Conservation (phyloP, 2,888 invertebrate genomes). For the Drosophila nigricruria region DNA sequence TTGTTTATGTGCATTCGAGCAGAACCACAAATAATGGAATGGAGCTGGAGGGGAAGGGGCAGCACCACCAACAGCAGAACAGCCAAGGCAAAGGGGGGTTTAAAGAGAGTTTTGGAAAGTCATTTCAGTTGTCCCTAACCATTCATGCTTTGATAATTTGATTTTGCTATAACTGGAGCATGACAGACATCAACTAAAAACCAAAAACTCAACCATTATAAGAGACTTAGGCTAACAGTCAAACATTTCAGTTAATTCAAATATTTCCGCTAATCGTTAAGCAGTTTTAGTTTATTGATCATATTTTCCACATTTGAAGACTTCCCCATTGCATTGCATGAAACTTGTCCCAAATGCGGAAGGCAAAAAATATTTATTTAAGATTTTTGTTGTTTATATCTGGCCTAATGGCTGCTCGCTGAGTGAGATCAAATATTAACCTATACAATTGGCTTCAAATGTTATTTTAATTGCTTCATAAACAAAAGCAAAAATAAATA, state of each 20-base stretch:
- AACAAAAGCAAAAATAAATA: constrained; percentile 23
- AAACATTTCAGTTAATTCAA: constrained; percentile 20
- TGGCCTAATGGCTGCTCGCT: constrained; percentile 16
- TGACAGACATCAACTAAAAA: constrained; percentile 38
- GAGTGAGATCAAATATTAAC: constrained; percentile 24
- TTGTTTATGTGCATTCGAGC: constrained; percentile 46
- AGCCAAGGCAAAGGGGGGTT: constrained; percentile 5
- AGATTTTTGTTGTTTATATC: not conserved
- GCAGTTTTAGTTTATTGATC: constrained; percentile 13
- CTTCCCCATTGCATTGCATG: constrained; percentile 3
- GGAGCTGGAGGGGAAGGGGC: not conserved
- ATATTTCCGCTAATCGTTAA: constrained; percentile 34
- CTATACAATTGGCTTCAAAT: constrained; percentile 30
- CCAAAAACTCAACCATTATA: not conserved
- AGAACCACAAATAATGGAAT: constrained; percentile 38
- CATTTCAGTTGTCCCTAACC: constrained; percentile 36
- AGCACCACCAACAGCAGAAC: constrained; percentile 28
- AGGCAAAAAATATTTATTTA: constrained; percentile 25
- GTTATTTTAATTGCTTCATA: constrained; percentile 47
- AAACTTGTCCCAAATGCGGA: constrained; percentile 33
- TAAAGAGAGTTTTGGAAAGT: constrained; percentile 48
- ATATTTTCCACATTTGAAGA: not conserved
- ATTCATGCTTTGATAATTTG: constrained; percentile 25
- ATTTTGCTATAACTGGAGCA: constrained; percentile 65
- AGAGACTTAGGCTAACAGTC: not conserved